Conservation (phyloP, 2,113 vertebrate species). For the Daubentonia madagascariensis region DNA sequence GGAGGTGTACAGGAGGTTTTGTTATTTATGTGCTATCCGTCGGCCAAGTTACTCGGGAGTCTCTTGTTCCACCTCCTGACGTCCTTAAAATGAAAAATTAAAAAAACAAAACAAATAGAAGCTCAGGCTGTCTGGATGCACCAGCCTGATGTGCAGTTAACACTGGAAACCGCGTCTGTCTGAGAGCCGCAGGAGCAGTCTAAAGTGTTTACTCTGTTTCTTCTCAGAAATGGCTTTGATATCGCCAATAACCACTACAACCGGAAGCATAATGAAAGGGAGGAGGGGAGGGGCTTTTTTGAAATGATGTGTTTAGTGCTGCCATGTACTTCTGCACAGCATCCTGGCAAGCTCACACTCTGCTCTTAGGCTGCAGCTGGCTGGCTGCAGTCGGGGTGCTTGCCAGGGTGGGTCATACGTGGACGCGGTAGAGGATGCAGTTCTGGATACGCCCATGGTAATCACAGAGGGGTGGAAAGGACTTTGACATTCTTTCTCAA, state of each 20-base stretch:
- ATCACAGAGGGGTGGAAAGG: accelerated
- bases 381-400: accelerated
- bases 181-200: background rate
- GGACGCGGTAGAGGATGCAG: accelerated
- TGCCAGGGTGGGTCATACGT: accelerated
- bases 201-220: accelerated
- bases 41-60: background rate
- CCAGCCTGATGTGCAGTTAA: background rate
- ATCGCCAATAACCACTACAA: background rate
- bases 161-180: background rate
- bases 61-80: background rate
- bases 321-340: accelerated
- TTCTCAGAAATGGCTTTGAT: background rate
- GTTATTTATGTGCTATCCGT: background rate
- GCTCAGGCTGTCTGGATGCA: background rate
- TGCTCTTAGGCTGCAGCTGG: background rate
- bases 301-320: accelerated
- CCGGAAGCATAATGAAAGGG: background rate
- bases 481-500: background rate
- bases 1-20: background rate
- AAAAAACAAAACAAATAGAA: background rate
- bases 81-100: background rate
- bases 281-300: accelerated
- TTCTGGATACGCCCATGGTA: accelerated
- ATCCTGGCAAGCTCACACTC: accelerated